phyloP scores from a whole-genome alignment of 2,113 vertebrate genomes.

The Platysternon megacephalum region DNA sequence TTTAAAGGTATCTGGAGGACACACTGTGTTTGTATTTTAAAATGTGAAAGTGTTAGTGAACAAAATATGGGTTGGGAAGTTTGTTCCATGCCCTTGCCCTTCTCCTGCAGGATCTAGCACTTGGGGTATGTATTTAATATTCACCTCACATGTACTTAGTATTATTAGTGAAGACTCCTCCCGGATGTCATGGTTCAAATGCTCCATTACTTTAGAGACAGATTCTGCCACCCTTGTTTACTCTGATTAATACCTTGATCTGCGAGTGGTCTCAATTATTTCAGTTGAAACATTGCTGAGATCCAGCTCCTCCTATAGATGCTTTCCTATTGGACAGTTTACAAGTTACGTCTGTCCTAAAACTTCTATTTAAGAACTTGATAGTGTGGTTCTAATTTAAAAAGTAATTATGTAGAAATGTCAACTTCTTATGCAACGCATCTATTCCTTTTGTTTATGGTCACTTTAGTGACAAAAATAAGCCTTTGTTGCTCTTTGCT shows the following conservation, averaged over 20 bases:
- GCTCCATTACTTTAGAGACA: neutral
- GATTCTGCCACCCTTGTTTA: neutral
- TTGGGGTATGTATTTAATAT: neutral
- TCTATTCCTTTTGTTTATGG: neutral
- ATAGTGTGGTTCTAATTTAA: neutral
- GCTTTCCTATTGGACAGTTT: neutral
- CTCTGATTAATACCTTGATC: neutral
- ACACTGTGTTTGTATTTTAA: neutral
- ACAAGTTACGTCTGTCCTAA: neutral
- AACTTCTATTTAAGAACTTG: neutral
- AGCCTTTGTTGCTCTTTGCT: neutral
- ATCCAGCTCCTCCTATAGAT: neutral
- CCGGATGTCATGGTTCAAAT: neutral
- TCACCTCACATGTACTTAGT: neutral
- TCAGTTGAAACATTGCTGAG: neutral
- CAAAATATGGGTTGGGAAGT: neutral
- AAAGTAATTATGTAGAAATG: neutral
- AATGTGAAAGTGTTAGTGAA: neutral
- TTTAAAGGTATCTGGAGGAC: slow-evolving; percentile 77
- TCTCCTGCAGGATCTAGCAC: neutral
- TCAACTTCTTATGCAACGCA: accelerated
- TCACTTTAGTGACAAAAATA: neutral
- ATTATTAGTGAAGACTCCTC: neutral
- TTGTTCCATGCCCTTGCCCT: neutral
- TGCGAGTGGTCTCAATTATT: neutral